These are phyloP conservation scores for Drosophila kepulauana DNA, from an alignment of 1,140 invertebrate genomes.

Conservation along the genomic window DNA sequence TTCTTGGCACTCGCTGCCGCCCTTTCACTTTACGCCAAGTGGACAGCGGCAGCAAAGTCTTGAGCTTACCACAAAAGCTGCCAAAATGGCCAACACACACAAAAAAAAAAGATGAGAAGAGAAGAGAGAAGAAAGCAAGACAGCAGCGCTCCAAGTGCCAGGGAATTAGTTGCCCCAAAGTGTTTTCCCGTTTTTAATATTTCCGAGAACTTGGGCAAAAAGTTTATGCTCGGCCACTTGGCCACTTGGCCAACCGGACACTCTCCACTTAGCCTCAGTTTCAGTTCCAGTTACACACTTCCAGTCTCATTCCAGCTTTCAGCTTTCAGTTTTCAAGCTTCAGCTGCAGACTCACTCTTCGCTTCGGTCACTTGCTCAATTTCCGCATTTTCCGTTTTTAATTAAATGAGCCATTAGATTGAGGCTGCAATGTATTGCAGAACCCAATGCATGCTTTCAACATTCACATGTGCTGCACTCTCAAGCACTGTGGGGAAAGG, in stretches of 20 bases:
- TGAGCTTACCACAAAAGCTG: constrained; percentile 58
- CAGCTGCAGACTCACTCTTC: constrained; percentile 36
- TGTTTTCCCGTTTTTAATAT: constrained; percentile 82
- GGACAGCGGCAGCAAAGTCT: constrained; percentile 52
- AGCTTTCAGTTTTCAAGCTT: no score
- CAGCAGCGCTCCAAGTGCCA: constrained; percentile 22
- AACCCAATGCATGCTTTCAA: constrained; percentile 17
- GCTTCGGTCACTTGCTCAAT: constrained; percentile 67
- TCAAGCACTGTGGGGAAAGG: background rate
- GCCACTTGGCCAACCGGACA: constrained; percentile 47
- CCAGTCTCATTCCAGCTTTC: background rate
- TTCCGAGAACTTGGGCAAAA: constrained; percentile 56
- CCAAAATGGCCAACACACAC: constrained; percentile 49
- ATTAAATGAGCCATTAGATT: constrained; percentile 79
- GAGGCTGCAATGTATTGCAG: constrained; percentile 33
- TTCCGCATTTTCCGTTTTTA: constrained; percentile 80
- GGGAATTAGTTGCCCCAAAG: constrained; percentile 78
- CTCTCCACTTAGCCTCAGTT: background rate
- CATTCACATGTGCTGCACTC: constrained; percentile 2
- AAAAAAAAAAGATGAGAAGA: constrained; percentile 13
- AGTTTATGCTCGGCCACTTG: constrained; percentile 26
- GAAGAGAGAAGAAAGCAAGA: constrained; percentile 10
- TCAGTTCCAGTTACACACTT: background rate
- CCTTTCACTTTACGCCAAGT: constrained; percentile 41
- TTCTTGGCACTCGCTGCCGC: constrained; percentile 63